phyloP scores from a whole-genome alignment of 1,140 invertebrate genomes.

The Wiebesia pumilae region DNA sequence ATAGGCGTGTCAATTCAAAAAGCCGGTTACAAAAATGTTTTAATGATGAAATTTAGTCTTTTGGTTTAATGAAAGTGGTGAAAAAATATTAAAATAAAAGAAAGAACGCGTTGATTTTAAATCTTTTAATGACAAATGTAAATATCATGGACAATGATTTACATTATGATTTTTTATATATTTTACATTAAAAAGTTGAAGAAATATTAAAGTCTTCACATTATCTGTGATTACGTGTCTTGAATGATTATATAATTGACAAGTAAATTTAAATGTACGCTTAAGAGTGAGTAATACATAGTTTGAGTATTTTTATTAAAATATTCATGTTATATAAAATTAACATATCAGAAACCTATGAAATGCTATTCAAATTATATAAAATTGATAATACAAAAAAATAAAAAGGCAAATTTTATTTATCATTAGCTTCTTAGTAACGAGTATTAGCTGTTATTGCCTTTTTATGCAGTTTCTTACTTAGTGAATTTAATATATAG shows the following conservation, averaged over 20 bases:
- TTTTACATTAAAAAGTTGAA: not conserved
- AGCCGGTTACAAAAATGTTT: not conserved
- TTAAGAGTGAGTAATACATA: not conserved
- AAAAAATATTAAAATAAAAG: too few relatives aligned
- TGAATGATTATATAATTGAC: not conserved
- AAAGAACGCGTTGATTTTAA: too few relatives aligned
- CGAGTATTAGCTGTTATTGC: too few relatives aligned
- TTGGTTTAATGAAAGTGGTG: too few relatives aligned
- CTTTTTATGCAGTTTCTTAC: too few relatives aligned
- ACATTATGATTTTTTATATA: too few relatives aligned
- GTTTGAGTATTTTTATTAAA: not conserved
- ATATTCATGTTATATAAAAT: constrained; percentile 1
- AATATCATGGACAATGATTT: not conserved
- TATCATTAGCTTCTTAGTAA: too few relatives aligned
- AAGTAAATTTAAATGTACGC: not conserved
- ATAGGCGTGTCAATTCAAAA: not conserved
- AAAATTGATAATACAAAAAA: not conserved
- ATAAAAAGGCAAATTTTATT: not conserved
- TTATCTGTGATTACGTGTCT: not conserved
- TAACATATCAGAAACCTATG: not conserved
- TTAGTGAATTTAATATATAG: too few relatives aligned
- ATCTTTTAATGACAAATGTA: not conserved
- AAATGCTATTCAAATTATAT: not conserved
- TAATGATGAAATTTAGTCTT: too few relatives aligned
- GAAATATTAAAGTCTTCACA: not conserved